Base-by-base conservation (phyloP, 2,888 invertebrate species). In the Eupithecia exiguata region DNA sequence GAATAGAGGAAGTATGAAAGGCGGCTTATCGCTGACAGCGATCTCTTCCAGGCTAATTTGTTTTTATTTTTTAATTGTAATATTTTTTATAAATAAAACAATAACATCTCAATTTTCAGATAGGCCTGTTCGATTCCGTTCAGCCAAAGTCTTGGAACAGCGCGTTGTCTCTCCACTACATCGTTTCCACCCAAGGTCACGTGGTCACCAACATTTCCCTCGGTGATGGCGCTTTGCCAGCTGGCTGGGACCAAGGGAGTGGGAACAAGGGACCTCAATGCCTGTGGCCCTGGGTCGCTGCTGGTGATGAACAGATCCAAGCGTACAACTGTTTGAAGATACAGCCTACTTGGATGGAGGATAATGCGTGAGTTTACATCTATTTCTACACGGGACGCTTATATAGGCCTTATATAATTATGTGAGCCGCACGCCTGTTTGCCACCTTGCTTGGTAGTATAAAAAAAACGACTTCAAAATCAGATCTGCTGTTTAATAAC, bases 271-370 rank as follows among this genome's bases (percentile, higher is more conserved):
- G 90, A 0, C 90, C 94, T 0, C 90, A 91, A 49, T 97, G 97
- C 83, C 91, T 97, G 43, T 96, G 96, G 83, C 97, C 96, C 71
- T 97, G 97, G 95, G 95, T 96, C 21, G 96, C 96, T 18, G 96
- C 97, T 65, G 95, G 95, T 68, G 95, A 95, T 79, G 89, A 88
- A n/a, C 93, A 93, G 30, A 95, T 97, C 76, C 89, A 96, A 43
- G 94, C 96, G 63, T 95, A 95, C 70, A 96, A 96, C 81, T 98
- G 98, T 84, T 90, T 98, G 36, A 96, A 96, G 86, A 97, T 97
- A 77, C 96, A 97, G 86, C 98, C 98, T 0, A 97, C 96, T 36
- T 98, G 98, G 98, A 97, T 98, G 97, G 95, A 95, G 83, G 96
- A 97, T 77, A 86, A 89, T 77, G 89, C 87, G 94, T 94, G 78